Evolutionary conservation across 35 echinoderm and acorn worm species (phyloP), one percentile per base, ranked within the genome.

Genomic region (Apostichopus japonicus): DNA sequence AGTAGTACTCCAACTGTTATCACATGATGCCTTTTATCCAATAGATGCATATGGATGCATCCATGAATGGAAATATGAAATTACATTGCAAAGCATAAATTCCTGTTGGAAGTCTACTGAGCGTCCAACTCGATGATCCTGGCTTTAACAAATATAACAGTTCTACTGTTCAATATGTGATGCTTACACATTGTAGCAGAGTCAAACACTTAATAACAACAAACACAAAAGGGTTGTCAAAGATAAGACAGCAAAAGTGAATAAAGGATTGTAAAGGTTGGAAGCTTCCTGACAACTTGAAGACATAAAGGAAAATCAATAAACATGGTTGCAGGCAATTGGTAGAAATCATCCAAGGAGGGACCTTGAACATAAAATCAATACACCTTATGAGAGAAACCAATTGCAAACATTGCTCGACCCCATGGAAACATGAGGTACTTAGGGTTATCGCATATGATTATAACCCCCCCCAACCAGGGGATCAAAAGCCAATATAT

Each of bases 321-420:
- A 83, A 55, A 54, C 79, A 83, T 83, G 79, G 79, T 83, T 83
- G 79, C 79, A 83, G 79, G 79, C 79, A 83, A 83, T 83, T 83
- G 33, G 24, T 54, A 54, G 79, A 83, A 54, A 52, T 83, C 44
- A 83, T 83, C 4, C 15, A 54, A 33, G 79, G 24, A 83, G 79
- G 52, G 44, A 54, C 9, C 9, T 83, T 83, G 79, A 83, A 54
- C 79, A 10, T 33, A 83, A 83, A 83, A 83, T 83, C 79, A 83
- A 83, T 83, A 83, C 6, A 83, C 5, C 27, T 5, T 2, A 4
- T 6, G 17, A 83, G 19, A 67, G 19, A 67, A 8, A 10, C 63
- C 63, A 67, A 67, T 19, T 67, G 63, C 79, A 83, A 83, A 54
- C 79, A 83, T 17, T n/a, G 11, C 22, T n/a, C 44, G 54, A 83